Conservation (phyloP, 2,113 vertebrate species). For the Blennius ocellaris region DNA sequence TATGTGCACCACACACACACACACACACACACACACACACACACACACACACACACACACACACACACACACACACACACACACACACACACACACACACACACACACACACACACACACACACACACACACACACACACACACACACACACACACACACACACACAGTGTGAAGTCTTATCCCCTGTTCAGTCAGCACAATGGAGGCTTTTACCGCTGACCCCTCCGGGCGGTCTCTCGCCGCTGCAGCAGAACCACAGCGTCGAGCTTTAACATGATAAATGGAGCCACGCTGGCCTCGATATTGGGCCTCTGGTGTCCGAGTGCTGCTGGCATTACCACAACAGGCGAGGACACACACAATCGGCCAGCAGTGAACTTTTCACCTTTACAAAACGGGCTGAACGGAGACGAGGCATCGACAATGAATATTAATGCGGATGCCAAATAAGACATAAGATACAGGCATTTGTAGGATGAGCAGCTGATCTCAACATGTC, state of each 20-base stretch:
- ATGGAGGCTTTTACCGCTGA: constrained; percentile 53
- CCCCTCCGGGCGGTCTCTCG: constrained; percentile 43
- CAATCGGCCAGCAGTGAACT: constrained; percentile 1
- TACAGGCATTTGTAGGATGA: too few relatives aligned
- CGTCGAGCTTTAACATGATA: constrained; percentile 67
- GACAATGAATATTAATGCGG: too few relatives aligned
- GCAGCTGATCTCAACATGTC: too few relatives aligned
- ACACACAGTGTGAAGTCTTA: constrained; percentile 34
- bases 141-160: constrained; percentile 30
- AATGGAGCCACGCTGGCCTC: constrained; percentile 39
- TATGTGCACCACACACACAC: constrained; percentile 24
- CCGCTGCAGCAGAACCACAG: constrained; percentile 49
- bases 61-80: constrained; percentile 16
- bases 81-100: constrained; percentile 36
- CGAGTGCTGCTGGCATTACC: constrained; percentile 31
- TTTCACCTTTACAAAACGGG: constrained; percentile 13
- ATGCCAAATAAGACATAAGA: too few relatives aligned
- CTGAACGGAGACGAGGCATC: background rate
- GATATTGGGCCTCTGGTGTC: constrained; percentile 39
- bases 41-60: constrained; percentile 17
- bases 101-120: constrained; percentile 42
- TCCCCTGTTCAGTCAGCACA: constrained; percentile 67
- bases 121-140: constrained; percentile 44
- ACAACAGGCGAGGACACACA: background rate
- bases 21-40: constrained; percentile 15